Conservation (phyloP, 2,888 invertebrate genomes). For the Xestia ashworthii region DNA sequence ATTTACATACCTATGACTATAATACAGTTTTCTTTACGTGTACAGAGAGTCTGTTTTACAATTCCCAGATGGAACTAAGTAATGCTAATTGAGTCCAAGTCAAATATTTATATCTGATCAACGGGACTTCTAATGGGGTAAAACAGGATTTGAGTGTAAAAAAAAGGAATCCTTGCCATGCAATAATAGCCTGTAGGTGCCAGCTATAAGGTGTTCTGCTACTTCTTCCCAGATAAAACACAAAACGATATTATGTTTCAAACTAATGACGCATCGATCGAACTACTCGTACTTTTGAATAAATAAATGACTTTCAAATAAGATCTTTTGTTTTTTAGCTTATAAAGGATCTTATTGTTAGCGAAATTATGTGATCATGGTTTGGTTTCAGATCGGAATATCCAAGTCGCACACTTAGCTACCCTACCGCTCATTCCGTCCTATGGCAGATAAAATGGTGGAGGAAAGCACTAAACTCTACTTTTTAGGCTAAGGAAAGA, state of each 20-base stretch:
- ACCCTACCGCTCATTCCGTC: not conserved
- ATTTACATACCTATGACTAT: not conserved
- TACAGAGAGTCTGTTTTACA: not conserved
- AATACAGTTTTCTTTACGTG: not conserved
- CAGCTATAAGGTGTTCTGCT: not conserved
- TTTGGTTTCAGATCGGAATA: not conserved
- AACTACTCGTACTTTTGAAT: not conserved
- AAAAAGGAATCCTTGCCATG: not conserved
- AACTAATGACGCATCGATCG: too few species aligned
- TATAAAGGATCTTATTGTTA: not conserved
- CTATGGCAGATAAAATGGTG: not conserved
- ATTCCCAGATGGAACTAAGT: not conserved
- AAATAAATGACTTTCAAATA: not conserved
- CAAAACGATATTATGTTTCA: not conserved
- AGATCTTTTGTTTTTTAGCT: too few species aligned
- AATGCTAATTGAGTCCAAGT: not conserved
- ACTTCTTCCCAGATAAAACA: not conserved
- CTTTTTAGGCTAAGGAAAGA: not conserved
- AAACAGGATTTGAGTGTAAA: not conserved
- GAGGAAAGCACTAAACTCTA: not conserved
- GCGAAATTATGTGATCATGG: not conserved
- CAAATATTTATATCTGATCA: not conserved
- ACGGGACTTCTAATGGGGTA: not conserved
- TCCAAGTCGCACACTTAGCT: not conserved
- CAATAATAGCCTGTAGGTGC: not conserved